Conservation (phyloP, 2,113 vertebrate genomes). For the Cygnus buccinator region DNA sequence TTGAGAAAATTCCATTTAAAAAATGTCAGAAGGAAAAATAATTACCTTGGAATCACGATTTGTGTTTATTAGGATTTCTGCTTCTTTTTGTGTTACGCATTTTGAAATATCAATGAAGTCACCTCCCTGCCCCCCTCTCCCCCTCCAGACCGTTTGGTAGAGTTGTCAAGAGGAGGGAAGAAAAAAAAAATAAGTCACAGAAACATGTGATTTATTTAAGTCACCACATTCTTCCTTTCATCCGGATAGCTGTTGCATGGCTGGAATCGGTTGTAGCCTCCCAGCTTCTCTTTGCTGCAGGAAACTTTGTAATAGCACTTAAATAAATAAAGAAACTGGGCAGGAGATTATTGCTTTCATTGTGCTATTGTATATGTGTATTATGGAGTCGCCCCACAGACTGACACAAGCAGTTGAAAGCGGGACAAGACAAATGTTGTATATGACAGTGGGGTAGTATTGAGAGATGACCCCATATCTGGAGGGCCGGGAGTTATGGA, state of each 20-base stretch:
- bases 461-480: conserved; percentile 90
- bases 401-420: conserved; percentile 83
- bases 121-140: neutral
- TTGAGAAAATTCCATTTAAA: neutral
- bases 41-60: neutral
- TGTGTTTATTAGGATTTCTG: neutral
- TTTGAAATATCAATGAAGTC: neutral
- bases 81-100: neutral
- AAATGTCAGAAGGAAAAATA: conserved; percentile 8
- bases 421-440: conserved; percentile 86
- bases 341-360: conserved; percentile 93
- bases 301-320: conserved; percentile 90
- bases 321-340: conserved; percentile 87
- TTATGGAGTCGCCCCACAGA: conserved; percentile 79
- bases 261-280: conserved; percentile 54
- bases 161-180: neutral
- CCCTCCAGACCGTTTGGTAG: neutral
- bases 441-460: conserved; percentile 89
- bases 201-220: conserved; percentile 5
- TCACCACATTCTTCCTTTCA: neutral
- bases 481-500: conserved; percentile 82
- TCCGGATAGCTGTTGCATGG: neutral
- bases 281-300: conserved; percentile 85
- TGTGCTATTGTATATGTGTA: conserved; percentile 90
- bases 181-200: neutral